Percentiles rank a stretch among this genome's conserved stretches.
Conservation (phyloP, 2,113 vertebrate genomes). For the Elgaria multicarinata region DNA sequence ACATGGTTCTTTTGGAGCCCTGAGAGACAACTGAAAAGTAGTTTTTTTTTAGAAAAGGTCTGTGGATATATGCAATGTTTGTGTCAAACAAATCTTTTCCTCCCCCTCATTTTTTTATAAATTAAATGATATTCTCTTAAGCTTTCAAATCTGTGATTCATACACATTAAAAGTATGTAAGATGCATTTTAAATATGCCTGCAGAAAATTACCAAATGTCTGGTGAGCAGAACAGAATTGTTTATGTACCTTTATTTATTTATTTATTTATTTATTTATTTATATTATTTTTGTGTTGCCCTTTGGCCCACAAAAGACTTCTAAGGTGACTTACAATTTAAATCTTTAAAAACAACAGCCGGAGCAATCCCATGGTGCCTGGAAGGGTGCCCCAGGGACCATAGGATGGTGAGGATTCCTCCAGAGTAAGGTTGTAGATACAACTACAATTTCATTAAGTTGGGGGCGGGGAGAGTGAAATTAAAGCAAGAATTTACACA, state of each 20-base stretch:
- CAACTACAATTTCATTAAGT: too few relatives aligned
- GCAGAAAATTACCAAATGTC: slow-evolving; percentile 11
- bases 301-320: too few relatives aligned
- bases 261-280: too few relatives aligned
- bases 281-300: too few relatives aligned
- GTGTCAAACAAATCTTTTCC: slow-evolving; percentile 22
- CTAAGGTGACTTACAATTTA: too few relatives aligned
- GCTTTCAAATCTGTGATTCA: slow-evolving; percentile 41
- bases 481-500: too few relatives aligned
- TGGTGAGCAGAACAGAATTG: slow-evolving; percentile 27
- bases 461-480: too few relatives aligned
- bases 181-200: slow-evolving; percentile 14
- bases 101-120: neutral
- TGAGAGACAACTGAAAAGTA: slow-evolving; percentile 33
- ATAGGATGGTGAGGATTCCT: too few relatives aligned
- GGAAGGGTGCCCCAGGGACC: too few relatives aligned
- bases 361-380: too few relatives aligned
- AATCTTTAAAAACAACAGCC: too few relatives aligned
- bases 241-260: neutral
- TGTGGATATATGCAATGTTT: neutral
- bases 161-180: slow-evolving; percentile 27
- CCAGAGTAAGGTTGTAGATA: too few relatives aligned
- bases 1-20: neutral
- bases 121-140: neutral
- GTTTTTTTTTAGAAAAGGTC: slow-evolving; percentile 17